Evolutionary conservation across 1,140 invertebrate species (phyloP).

Genomic region (Carposina sasakii): DNA sequence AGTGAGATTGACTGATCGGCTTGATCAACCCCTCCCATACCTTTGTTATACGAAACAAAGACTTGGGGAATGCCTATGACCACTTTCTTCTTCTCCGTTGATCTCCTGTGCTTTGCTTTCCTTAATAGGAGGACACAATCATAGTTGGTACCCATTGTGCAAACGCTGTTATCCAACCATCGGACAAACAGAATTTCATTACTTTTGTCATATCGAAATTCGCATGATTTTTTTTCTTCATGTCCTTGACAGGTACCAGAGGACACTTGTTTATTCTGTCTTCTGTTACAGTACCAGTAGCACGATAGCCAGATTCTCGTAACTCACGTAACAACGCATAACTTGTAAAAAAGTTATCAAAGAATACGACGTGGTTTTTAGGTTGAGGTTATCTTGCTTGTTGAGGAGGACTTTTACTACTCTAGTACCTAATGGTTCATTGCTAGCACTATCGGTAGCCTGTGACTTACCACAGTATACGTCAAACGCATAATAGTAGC

Average conservation of each 20-base stretch:
- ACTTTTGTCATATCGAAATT: slow-evolving; percentile 38
- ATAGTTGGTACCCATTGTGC: slow-evolving; percentile 36
- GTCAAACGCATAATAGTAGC: slow-evolving; percentile 43
- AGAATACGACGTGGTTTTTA: slow-evolving; percentile 34
- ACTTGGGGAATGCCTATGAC: slow-evolving; percentile 34
- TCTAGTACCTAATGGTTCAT: slow-evolving; percentile 24
- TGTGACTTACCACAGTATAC: slow-evolving; percentile 43
- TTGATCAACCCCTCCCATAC: slow-evolving; percentile 47
- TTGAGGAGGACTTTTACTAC: slow-evolving; percentile 30
- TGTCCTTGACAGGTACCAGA: slow-evolving; percentile 27
- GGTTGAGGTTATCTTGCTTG: slow-evolving; percentile 23
- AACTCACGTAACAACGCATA: slow-evolving; percentile 34
- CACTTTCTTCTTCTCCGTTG: slow-evolving; percentile 33
- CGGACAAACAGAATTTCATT: slow-evolving; percentile 34
- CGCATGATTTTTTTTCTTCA: slow-evolving; percentile 32
- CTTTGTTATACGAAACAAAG: slow-evolving; percentile 41
- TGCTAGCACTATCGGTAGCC: slow-evolving; percentile 16
- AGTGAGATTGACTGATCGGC: slow-evolving; percentile 25
- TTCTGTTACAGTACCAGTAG: slow-evolving; percentile 34
- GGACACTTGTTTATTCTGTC: slow-evolving; percentile 37
- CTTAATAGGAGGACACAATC: slow-evolving; percentile 29
- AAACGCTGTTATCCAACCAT: slow-evolving; percentile 44
- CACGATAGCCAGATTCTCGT: slow-evolving; percentile 29
- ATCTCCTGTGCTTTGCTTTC: slow-evolving; percentile 35
- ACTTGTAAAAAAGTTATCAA: slow-evolving; percentile 51